Conservation (phyloP, 2,888 invertebrate species). For the Desoria tigrina region DNA sequence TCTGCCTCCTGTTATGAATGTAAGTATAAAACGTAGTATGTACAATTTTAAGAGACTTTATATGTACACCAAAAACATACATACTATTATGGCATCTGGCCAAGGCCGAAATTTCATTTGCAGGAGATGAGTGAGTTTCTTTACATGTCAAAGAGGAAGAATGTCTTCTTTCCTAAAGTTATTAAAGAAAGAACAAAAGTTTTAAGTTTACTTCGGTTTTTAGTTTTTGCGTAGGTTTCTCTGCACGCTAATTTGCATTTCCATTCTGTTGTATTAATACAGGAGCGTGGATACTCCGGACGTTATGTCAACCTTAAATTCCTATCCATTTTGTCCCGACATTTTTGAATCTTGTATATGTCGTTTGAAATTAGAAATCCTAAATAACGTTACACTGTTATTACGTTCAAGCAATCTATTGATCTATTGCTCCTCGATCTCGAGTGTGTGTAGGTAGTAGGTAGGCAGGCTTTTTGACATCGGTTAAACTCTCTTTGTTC, state of each 20-base stretch:
- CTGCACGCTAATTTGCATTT: neutral
- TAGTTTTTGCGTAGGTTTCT: slow-evolving; percentile 7
- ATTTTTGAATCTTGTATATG: neutral
- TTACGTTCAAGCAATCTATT: too few relatives aligned
- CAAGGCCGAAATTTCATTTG: slow-evolving; percentile 5
- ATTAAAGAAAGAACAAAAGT: slow-evolving; percentile 13
- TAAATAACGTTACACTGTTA: too few relatives aligned
- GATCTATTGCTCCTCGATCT: too few relatives aligned
- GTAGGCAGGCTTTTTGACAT: too few relatives aligned
- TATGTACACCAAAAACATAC: too few relatives aligned
- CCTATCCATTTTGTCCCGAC: slow-evolving; percentile 3
- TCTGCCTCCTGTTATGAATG: too few relatives aligned
- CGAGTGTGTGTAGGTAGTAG: too few relatives aligned
- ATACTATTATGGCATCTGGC: too few relatives aligned
- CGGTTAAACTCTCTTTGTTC: too few relatives aligned
- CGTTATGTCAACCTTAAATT: neutral
- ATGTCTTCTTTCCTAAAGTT: neutral
- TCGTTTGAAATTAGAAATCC: too few relatives aligned
- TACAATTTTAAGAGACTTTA: too few relatives aligned
- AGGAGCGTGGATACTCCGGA: neutral
- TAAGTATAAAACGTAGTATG: too few relatives aligned
- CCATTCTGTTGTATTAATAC: neutral
- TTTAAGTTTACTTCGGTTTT: slow-evolving; percentile 4
- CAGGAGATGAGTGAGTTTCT: slow-evolving; percentile 1
- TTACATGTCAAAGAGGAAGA: slow-evolving; percentile 4